Conservation (phyloP, 2,797 vertebrate genomes). For the Urocyon cinereoargenteus region DNA sequence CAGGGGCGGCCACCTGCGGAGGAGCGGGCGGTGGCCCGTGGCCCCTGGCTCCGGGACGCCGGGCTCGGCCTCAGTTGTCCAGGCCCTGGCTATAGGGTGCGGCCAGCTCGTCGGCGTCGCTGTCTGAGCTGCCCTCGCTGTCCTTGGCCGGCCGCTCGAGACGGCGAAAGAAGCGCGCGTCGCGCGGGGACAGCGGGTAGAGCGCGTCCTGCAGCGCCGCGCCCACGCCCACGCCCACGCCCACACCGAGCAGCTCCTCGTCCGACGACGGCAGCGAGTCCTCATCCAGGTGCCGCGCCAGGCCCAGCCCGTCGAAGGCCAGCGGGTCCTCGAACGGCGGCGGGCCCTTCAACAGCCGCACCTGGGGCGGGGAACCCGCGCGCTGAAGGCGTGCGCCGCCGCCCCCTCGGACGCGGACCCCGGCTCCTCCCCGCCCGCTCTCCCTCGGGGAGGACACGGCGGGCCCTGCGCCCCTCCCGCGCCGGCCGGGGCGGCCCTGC, state of each 20-base stretch:
- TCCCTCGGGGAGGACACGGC: neutral
- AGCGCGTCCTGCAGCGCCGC: slow-evolving; percentile 89
- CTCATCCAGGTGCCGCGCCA: slow-evolving; percentile 93
- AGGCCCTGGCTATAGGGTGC: slow-evolving; percentile 86
- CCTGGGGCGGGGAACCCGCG: slow-evolving; percentile 83
- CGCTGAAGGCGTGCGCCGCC: neutral
- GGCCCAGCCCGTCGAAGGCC: slow-evolving; percentile 92
- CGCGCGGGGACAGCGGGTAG: slow-evolving; percentile 89
- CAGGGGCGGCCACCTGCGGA: neutral
- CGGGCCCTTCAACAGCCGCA: slow-evolving; percentile 93
- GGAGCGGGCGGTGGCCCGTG: neutral
- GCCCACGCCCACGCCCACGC: slow-evolving; percentile 87
- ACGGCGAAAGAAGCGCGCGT: slow-evolving; percentile 88
- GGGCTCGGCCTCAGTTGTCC: slow-evolving; percentile 86
- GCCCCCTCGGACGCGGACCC: neutral
- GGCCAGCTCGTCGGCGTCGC: slow-evolving; percentile 91
- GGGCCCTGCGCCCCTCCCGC: neutral
- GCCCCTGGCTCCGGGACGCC: neutral
- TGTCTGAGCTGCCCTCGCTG: slow-evolving; percentile 96
- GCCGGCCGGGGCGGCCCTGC: neutral
- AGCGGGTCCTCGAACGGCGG: slow-evolving; percentile 89
- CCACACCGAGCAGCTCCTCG: slow-evolving; percentile 94
- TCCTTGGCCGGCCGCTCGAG: slow-evolving; percentile 89
- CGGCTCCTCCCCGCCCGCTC: neutral
- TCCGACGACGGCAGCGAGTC: slow-evolving; percentile 96